Evolutionary conservation across 2,797 vertebrate genomes (phyloP), one percentile per base, ranked within the genome.

Genomic region (Myiotriccus ornatus): DNA sequence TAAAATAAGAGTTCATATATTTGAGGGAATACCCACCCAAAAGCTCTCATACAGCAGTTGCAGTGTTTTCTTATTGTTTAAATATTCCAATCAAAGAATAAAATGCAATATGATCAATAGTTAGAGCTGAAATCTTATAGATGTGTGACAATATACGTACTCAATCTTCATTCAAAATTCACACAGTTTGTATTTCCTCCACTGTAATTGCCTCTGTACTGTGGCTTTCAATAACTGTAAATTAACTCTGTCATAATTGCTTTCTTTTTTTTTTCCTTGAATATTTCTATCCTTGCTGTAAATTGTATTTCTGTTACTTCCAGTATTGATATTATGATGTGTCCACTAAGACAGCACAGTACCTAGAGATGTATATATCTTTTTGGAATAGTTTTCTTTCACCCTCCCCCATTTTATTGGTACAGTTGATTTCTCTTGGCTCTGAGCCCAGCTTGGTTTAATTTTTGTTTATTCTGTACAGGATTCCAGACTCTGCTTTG

Each of bases 401-500:
- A 20, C 35, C 39, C 39, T 82, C 47, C 53, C 62, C 59, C 50
- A 35, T 93, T 93, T 92, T 88, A 84, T 84, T 75, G 20, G 22
- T 56, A 32, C 1, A 28, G 32, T 52, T 92, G 85, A 84, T 91
- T 93, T 88, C 59, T 95, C 52, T 90, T 77, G 82, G 79, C 94
- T 90, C 70, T 76, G 43, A 95, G 84, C 91, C 87, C 73, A 84
- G 84, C 88, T 95, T 86, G 82, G 71, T 81, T 96, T 95, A 94
- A 84, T 95, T 96, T 96, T 95, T 93, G 81, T 95, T 96, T 95
- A 93, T 95, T 96, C 69, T 87, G 47, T 87, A 73, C 23, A 87
- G 37, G 70, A 90, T 84, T 94, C 63, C 41, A 70, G 84, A 63
- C 65, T 89, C 71, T 92, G 62, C 80, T 78, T 93, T 91, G 82